These are phyloP conservation scores for Heliconius ismenius DNA, from an alignment of 2,888 invertebrate species.

Conservation along the genomic window DNA sequence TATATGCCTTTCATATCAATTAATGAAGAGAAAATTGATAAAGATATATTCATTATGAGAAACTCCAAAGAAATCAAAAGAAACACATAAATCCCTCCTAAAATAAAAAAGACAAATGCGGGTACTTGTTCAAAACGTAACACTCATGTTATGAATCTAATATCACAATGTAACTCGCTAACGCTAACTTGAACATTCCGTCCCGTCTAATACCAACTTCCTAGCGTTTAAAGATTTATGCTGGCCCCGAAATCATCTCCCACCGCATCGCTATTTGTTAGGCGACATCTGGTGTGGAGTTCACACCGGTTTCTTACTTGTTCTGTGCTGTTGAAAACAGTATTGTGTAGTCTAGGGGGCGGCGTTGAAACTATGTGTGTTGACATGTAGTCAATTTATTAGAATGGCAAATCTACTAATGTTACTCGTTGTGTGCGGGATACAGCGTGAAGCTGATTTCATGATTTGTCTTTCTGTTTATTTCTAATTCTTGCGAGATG, in stretches of 20 bases:
- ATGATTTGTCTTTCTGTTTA: too few species aligned
- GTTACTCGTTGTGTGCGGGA: too few species aligned
- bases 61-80: neutral
- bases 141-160: conserved; percentile 28
- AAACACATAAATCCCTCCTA: neutral
- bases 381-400: neutral
- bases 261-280: conserved; percentile 70
- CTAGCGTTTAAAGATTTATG: conserved; percentile 53
- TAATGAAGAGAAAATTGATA: too few species aligned
- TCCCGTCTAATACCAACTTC: conserved; percentile 46
- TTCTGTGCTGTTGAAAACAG: conserved; percentile 41
- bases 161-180: conserved; percentile 31
- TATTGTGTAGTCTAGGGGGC: neutral
- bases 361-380: neutral
- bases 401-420: too few species aligned
- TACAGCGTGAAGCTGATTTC: too few species aligned
- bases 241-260: conserved; percentile 62
- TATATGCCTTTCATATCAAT: neutral
- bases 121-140: conserved; percentile 23
- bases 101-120: conserved; percentile 20
- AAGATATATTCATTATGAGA: too few species aligned
- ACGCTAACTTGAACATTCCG: conserved; percentile 39
- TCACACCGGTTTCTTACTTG: conserved; percentile 58
- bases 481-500: too few species aligned
- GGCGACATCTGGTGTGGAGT: conserved; percentile 65